Conservation (phyloP, 2,888 invertebrate species). For the Phyllotreta striolata region DNA sequence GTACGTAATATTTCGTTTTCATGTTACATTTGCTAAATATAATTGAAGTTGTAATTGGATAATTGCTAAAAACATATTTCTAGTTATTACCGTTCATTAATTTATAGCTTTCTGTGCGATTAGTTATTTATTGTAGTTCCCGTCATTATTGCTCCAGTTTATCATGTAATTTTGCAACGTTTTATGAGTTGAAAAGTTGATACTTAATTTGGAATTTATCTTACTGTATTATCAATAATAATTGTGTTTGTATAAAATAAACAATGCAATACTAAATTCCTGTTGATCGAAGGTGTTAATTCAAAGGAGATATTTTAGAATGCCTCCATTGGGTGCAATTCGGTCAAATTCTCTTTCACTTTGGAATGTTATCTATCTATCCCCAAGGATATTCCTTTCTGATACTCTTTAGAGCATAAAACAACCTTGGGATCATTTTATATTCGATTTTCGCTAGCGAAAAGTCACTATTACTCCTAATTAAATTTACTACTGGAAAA, state of each 20-base stretch:
- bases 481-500: slow-evolving; percentile 10
- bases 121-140: slow-evolving; percentile 20
- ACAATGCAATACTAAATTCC: slow-evolving; percentile 34
- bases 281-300: slow-evolving; percentile 47
- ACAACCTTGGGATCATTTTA: slow-evolving; percentile 43
- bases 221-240: not conserved
- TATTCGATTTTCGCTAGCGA: slow-evolving; percentile 37
- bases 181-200: slow-evolving; percentile 10
- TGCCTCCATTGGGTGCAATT: slow-evolving; percentile 47
- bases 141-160: slow-evolving; percentile 4
- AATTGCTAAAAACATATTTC: slow-evolving; percentile 22
- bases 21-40: slow-evolving; percentile 9
- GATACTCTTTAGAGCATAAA: slow-evolving; percentile 43
- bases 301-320: slow-evolving; percentile 46
- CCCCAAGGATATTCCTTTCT: slow-evolving; percentile 44
- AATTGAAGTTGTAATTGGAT: slow-evolving; percentile 14
- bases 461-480: slow-evolving; percentile 11
- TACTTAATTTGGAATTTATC: slow-evolving; percentile 10
- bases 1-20: slow-evolving; percentile 10
- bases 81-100: slow-evolving; percentile 18
- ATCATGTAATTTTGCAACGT: slow-evolving; percentile 15
- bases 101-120: slow-evolving; percentile 14
- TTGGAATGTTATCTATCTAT: slow-evolving; percentile 49
- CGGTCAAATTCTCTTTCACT: slow-evolving; percentile 46
- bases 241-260: not conserved